Percentiles rank a stretch among this genome's conserved stretches.
These are phyloP conservation scores for Chloroceryle amazona DNA, from an alignment of 2,797 vertebrate species.

Conservation along the genomic window DNA sequence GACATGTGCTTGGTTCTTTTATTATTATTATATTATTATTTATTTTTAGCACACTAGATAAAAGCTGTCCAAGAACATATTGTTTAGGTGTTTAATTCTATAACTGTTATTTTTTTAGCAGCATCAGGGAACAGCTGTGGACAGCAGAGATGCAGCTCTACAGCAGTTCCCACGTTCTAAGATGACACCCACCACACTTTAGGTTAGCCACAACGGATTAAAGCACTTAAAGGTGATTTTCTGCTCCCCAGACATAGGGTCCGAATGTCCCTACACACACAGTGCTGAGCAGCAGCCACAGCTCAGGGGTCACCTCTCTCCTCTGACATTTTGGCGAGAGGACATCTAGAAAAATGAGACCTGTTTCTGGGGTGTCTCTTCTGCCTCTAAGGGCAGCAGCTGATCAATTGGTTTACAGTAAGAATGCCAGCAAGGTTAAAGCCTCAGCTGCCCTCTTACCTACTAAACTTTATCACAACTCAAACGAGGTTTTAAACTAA, in stretches of 20 bases:
- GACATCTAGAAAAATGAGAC: neutral
- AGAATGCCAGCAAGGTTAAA: neutral
- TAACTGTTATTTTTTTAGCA: neutral
- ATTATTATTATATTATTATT: neutral
- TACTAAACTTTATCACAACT: neutral
- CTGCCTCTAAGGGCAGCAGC: neutral
- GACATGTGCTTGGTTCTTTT: neutral
- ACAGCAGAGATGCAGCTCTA: neutral
- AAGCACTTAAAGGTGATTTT: neutral
- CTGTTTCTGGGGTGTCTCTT: neutral
- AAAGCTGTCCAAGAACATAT: neutral
- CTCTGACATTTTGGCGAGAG: neutral
- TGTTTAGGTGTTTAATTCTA: neutral
- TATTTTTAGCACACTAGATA: neutral
- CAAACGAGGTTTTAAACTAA: neutral
- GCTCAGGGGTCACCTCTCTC: neutral
- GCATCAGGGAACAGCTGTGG: neutral
- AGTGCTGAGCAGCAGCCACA: neutral
- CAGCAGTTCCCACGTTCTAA: neutral
- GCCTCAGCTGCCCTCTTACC: neutral
- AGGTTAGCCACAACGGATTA: neutral
- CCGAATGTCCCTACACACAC: accelerated
- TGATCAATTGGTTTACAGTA: neutral
- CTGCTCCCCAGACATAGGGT: neutral
- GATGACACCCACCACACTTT: neutral